Evolutionary conservation across 2,888 invertebrate genomes (phyloP), one percentile per base, ranked within the genome.

Genomic region (Heteromurus nitidus): DNA sequence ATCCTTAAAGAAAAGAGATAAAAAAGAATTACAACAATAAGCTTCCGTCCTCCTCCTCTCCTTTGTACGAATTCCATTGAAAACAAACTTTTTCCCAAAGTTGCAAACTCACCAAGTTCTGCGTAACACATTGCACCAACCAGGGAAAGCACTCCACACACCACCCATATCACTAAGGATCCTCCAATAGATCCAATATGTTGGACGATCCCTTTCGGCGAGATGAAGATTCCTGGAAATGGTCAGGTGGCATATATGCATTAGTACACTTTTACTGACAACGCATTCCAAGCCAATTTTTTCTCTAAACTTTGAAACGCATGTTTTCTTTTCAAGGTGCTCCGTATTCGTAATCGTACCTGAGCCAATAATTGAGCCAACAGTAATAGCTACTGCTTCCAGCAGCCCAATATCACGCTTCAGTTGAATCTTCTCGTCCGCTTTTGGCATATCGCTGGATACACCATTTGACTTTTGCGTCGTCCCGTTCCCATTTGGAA

Each of bases 371-470:
- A 85, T 84, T 13, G 84, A 44, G 18, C 83, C 82, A 0, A 82
- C 72, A 0, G 76, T 77, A 53, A 82, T 76, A 2, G 70, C 79
- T 16, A 79, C 72, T 16, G 97, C 97, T 91, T 97, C 97, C 11
- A 96, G 90, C 58, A 98, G 90, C 0, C 97, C 97, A 20, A 98
- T 91, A 88, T 96, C 94, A 89, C 96, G 96, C 88, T 96, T 95
- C 92, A 98, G 93, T 88, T 73, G 47, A 5, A 81, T 64, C 13
- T 80, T 58, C 18, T 67, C 42, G 24, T 73, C 55, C 9, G 9
- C 44, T 36, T n/a, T n/a, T n/a, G n/a, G n/a, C n/a, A n/a, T n/a
- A n/a, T n/a, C n/a, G n/a, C n/a, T n/a, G n/a, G n/a, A n/a, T n/a
- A n/a, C n/a, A n/a, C n/a, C n/a, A n/a, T n/a, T n/a, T n/a, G n/a